phyloP scores from a whole-genome alignment of 2,888 invertebrate genomes.

The Plebejus anna region DNA sequence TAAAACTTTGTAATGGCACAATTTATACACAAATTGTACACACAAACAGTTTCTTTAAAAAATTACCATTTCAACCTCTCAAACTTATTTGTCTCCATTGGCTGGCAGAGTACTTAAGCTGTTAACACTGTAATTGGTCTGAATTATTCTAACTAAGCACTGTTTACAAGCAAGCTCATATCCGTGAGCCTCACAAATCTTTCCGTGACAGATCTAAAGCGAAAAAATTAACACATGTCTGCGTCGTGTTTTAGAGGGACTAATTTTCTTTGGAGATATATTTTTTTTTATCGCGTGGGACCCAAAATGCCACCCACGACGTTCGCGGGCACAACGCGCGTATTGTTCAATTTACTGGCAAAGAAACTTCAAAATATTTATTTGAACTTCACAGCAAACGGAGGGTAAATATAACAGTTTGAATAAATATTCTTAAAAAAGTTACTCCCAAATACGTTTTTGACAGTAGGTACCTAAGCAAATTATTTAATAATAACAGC shows the following conservation, averaged over 20 bases:
- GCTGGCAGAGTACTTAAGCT: background rate
- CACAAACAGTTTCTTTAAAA: too few species aligned
- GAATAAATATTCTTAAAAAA: background rate
- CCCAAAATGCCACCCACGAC: slow-evolving; percentile 73
- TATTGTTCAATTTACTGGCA: slow-evolving; percentile 9
- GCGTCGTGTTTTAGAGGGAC: slow-evolving; percentile 74
- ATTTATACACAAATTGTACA: too few species aligned
- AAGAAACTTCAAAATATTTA: slow-evolving; percentile 6
- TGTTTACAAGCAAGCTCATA: slow-evolving; percentile 39
- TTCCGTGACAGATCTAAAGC: slow-evolving; percentile 68
- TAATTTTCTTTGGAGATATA: slow-evolving; percentile 70
- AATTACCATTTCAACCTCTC: too few species aligned
- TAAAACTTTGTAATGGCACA: too few species aligned
- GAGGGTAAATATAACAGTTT: background rate
- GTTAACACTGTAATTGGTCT: background rate
- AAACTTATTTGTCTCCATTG: background rate
- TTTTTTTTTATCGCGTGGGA: slow-evolving; percentile 60
- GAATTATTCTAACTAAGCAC: slow-evolving; percentile 44
- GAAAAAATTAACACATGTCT: slow-evolving; percentile 79
- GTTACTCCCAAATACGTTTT: background rate
- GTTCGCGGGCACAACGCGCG: slow-evolving; percentile 46
- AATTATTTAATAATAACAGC: background rate
- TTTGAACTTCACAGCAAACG: background rate
- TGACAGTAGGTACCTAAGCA: background rate
- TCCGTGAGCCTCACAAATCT: slow-evolving; percentile 69